Base-by-base conservation (phyloP, 2,888 invertebrate species). In the Stenurella melanura region DNA sequence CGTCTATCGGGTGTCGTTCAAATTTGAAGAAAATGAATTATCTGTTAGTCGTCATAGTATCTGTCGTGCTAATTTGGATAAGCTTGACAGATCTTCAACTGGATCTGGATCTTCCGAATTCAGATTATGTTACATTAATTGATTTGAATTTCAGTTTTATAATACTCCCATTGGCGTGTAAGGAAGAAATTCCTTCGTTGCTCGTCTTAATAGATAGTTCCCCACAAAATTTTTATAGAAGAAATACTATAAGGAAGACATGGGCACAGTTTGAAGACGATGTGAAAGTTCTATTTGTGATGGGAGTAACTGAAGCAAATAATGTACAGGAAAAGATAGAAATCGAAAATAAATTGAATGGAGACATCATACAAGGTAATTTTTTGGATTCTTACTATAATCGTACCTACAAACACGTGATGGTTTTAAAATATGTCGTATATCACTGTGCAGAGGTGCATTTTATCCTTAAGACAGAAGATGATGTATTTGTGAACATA, bases 341-440 rank as follows among this genome's bases (percentile, higher is more conserved):
- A 2, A 85, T 88, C 11, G 95, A 95, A 85, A 92, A 92, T 83
- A 84, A 85, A 0, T 85, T 87, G 0, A 90, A 92, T 83, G 90
- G 90, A 0, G 96, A 96, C 83, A 90, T 96, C 66, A 91, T 96
- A n/a, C 95, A 95, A 85, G 96, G 96, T 0, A 93, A 91, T 76
- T 96, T 96, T 83, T 82, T 91, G 50, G 96, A 96, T 88, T 92
- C 93, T 0, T 96, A 96, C 85, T 91, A 93, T 66, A 96, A 96
- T 87, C 92, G 96, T 89, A 96, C 96, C 0, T 94, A 95, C 84
- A 96, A 96, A 86, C 95, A 96, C 87, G 93, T 94, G 5, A 95
- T 95, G 92, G 94, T 93, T 0, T 90, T 96, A 56, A 95, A 95
- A 86, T 96, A 95, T 94, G 92, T 93, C 21, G 89, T 91, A 0